Percentiles rank a stretch among this genome's conserved stretches.
phyloP scores from a whole-genome alignment of 1,140 invertebrate species.

The Scaptomyza graminum region DNA sequence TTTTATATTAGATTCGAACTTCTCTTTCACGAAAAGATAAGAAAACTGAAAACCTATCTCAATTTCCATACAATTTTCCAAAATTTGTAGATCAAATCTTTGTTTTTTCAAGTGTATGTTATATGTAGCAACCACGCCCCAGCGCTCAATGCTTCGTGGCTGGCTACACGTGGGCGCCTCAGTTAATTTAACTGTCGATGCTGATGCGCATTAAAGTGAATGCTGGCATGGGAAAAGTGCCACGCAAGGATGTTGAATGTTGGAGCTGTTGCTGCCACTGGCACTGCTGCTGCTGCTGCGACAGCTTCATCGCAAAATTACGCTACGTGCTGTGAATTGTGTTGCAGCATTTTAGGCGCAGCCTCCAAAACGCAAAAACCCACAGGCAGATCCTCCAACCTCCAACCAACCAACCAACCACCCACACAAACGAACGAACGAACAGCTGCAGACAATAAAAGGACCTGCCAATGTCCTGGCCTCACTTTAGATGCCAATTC shows the following conservation, averaged over 20 bases:
- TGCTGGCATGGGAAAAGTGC: conserved; percentile 1
- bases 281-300: conserved; percentile 4
- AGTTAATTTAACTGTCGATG: conserved; percentile 56
- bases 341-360: conserved; percentile 58
- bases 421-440: neutral
- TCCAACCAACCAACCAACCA: too few relatives aligned
- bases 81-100: too few relatives aligned
- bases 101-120: neutral
- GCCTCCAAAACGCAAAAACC: neutral
- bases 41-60: too few relatives aligned
- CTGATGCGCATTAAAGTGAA: conserved; percentile 53
- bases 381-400: too few relatives aligned
- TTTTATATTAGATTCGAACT: too few relatives aligned
- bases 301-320: conserved; percentile 46
- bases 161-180: conserved; percentile 26
- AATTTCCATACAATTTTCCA: too few relatives aligned
- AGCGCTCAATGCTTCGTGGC: conserved; percentile 18
- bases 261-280: neutral
- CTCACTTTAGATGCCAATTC: neutral
- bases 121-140: conserved; percentile 28
- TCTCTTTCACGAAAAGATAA: too few relatives aligned
- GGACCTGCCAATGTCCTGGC: conserved; percentile 11
- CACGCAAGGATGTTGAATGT: neutral
- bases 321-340: conserved; percentile 57
- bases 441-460: conserved; percentile 51